These are phyloP conservation scores for Arbacia lixula DNA, from an alignment of 53 echinoderm and acorn worm genomes.

Conservation along the genomic window DNA sequence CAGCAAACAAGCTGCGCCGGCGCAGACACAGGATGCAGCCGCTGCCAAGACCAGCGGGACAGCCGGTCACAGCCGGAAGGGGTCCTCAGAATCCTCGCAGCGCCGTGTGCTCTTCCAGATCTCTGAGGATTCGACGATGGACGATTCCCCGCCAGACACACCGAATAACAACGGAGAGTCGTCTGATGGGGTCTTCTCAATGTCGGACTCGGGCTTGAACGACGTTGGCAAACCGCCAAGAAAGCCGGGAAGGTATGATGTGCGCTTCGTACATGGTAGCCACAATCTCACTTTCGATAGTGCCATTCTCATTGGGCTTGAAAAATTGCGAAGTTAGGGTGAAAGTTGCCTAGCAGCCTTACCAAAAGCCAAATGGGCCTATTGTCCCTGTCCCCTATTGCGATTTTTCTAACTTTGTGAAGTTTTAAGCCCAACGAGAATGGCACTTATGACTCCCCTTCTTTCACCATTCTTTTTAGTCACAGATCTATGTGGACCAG, in stretches of 20 bases:
- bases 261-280: too few species aligned
- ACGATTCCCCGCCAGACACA: slow-evolving; percentile 55
- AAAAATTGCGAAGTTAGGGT: too few species aligned
- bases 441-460: too few species aligned
- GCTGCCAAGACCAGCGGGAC: slow-evolving; percentile 20
- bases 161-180: slow-evolving; percentile 37
- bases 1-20: background rate
- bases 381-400: too few species aligned
- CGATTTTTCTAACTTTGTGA: too few species aligned
- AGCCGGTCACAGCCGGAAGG: background rate
- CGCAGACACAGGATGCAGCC: background rate
- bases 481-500: too few species aligned
- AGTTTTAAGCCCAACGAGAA: too few species aligned
- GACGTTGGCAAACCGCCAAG: background rate
- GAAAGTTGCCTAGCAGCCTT: too few species aligned
- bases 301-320: too few species aligned
- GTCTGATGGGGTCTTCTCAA: slow-evolving; percentile 19
- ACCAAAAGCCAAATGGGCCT: too few species aligned
- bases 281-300: too few species aligned
- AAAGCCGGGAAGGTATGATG: slow-evolving; percentile 35
- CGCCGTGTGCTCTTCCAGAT: slow-evolving; percentile 62
- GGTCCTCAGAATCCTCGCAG: background rate
- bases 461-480: too few species aligned
- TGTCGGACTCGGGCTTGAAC: background rate
- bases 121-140: slow-evolving; percentile 67